Conservation (phyloP, 2,797 vertebrate genomes). For the Oceanodroma leucorhoa region DNA sequence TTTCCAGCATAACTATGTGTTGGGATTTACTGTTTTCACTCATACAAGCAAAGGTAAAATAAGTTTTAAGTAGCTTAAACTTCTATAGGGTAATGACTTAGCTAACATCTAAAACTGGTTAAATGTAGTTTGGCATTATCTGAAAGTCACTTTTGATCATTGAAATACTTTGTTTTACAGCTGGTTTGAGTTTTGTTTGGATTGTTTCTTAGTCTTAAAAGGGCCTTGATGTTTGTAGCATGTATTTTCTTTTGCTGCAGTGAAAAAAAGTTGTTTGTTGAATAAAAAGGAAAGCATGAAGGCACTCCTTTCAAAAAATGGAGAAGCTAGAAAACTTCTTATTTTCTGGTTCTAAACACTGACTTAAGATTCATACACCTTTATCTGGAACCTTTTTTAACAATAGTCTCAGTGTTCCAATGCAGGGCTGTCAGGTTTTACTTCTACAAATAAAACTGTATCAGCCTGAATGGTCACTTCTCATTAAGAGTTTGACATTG, state of each 20-base stretch:
- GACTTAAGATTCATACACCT: not conserved
- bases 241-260: constrained; percentile 59
- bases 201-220: constrained; percentile 67
- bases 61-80: not conserved
- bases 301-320: constrained; percentile 37
- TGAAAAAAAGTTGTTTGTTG: constrained; percentile 51
- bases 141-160: constrained; percentile 34
- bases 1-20: not conserved
- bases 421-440: constrained; percentile 54
- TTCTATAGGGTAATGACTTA: not conserved
- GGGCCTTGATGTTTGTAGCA: constrained; percentile 19
- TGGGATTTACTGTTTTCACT: constrained; percentile 9
- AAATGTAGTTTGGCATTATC: not conserved
- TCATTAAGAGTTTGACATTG: constrained; percentile 39
- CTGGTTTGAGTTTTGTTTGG: constrained; percentile 53
- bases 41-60: not conserved
- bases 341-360: constrained; percentile 29
- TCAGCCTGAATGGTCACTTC: constrained; percentile 58
- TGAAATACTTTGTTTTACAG: constrained; percentile 66
- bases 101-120: constrained; percentile 6
- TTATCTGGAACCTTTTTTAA: constrained; percentile 16
- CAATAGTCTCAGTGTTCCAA: constrained; percentile 57
- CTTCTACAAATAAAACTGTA: constrained; percentile 44
- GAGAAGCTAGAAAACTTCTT: constrained; percentile 46
- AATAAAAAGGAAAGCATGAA: constrained; percentile 70